phyloP scores from a whole-genome alignment of 2,113 vertebrate genomes.

The Otolemur garnettii region DNA sequence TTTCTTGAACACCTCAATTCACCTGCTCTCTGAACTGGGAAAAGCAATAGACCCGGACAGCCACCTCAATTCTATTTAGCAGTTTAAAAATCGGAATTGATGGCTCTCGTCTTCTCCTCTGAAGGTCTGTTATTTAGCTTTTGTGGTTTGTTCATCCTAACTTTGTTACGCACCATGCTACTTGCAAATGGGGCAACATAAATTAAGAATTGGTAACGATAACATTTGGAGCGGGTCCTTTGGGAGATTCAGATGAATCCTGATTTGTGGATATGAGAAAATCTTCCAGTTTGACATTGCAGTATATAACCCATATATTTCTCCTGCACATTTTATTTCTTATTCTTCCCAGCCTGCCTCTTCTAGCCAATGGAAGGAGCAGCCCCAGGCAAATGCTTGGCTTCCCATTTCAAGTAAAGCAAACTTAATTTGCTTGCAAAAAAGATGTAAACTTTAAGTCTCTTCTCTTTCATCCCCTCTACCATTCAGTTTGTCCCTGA shows the following conservation, averaged over 20 bases:
- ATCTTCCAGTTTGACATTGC: not conserved
- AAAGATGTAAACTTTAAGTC: not conserved
- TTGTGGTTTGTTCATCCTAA: not conserved
- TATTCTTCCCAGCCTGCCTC: not conserved
- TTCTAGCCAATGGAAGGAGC: not conserved
- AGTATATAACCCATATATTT: not conserved
- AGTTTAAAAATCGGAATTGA: conserved; percentile 43
- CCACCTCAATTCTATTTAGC: conserved; percentile 19
- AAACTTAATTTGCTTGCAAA: conserved; percentile 51
- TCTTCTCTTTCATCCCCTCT: conserved; percentile 15
- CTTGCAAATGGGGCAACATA: conserved; percentile 28
- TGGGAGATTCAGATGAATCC: not conserved
- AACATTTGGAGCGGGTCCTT: conserved; percentile 10
- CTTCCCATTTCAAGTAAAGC: conserved; percentile 31
- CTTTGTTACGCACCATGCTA: not conserved
- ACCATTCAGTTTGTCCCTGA: not conserved
- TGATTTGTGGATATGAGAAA: conserved; percentile 1
- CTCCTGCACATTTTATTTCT: not conserved
- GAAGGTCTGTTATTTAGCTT: conserved; percentile 54
- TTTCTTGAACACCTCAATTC: not conserved
- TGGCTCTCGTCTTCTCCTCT: not conserved
- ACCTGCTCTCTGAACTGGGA: conserved; percentile 38
- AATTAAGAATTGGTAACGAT: not conserved
- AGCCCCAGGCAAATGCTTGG: not conserved
- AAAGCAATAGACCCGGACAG: not conserved